Percentiles rank a stretch among this genome's conserved stretches.
Evolutionary conservation across 2,797 vertebrate species (phyloP).

Genomic region (Pseudomugil tenellus): DNA sequence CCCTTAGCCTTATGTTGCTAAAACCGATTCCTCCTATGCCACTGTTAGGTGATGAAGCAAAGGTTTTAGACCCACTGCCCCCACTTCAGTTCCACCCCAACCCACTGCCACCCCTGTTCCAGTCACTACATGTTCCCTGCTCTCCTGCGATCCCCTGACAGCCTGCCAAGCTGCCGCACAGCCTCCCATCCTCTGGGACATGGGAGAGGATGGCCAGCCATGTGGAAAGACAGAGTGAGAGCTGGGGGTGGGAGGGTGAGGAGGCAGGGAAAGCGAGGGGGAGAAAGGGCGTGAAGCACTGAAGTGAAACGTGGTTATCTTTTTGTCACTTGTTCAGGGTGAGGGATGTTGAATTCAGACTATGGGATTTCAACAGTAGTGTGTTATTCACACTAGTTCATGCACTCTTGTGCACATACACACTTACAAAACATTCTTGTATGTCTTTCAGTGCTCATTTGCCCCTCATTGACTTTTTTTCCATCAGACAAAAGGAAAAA

Average conservation of each 20-base stretch:
- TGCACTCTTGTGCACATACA: conserved; percentile 17
- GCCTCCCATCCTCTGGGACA: conserved; percentile 77
- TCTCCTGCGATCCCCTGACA: conserved; percentile 77
- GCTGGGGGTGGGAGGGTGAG: conserved; percentile 38
- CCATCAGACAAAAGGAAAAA: conserved; percentile 63
- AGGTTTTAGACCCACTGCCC: conserved; percentile 5
- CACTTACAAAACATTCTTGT: conserved; percentile 47
- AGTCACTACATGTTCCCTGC: conserved; percentile 80
- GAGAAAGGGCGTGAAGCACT: conserved; percentile 68
- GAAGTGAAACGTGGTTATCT: conserved; percentile 81
- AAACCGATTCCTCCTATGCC: conserved; percentile 54
- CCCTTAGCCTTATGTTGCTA: conserved; percentile 26
- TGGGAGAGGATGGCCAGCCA: conserved; percentile 78
- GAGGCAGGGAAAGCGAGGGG: conserved; percentile 23
- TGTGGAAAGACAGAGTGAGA: conserved; percentile 76
- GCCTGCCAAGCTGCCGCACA: conserved; percentile 78
- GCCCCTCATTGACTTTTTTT: conserved; percentile 70
- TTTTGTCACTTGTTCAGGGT: conserved; percentile 81
- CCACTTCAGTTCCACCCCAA: conserved; percentile 22
- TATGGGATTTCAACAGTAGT: conserved; percentile 55
- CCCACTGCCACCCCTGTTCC: conserved; percentile 58
- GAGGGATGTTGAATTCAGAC: conserved; percentile 74
- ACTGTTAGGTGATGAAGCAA: conserved; percentile 50
- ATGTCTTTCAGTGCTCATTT: conserved; percentile 66
- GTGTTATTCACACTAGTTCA: conserved; percentile 60